Evolutionary conservation across 2,113 vertebrate genomes (phyloP).

Genomic region (Alligator mississippiensis): DNA sequence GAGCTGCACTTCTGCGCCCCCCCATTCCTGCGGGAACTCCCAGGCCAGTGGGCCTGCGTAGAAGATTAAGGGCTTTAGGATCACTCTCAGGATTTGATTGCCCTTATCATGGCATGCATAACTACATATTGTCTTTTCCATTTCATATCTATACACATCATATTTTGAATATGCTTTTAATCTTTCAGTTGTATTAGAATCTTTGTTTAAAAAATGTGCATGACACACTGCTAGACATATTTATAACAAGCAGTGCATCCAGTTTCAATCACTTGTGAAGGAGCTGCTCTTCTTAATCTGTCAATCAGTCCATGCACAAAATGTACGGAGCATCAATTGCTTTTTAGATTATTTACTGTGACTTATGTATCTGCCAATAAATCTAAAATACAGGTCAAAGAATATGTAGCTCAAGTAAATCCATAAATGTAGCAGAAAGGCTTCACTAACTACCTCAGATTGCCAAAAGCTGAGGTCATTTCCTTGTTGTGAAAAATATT

Average conservation of each 20-base stretch:
- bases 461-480: slow-evolving; percentile 82
- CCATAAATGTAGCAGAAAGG: slow-evolving; percentile 80
- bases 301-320: slow-evolving; percentile 73
- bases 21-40: background rate
- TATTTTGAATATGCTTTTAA: slow-evolving; percentile 26
- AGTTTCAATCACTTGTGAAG: slow-evolving; percentile 63
- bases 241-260: slow-evolving; percentile 66
- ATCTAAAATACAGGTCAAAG: slow-evolving; percentile 82
- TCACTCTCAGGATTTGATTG: slow-evolving; percentile 12
- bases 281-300: slow-evolving; percentile 60
- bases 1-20: background rate
- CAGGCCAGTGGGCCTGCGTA: background rate
- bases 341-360: slow-evolving; percentile 81
- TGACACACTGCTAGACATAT: slow-evolving; percentile 51
- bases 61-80: background rate
- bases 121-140: background rate
- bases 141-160: background rate
- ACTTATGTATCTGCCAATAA: slow-evolving; percentile 84
- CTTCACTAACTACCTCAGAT: slow-evolving; percentile 76
- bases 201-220: slow-evolving; percentile 65
- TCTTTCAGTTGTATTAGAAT: slow-evolving; percentile 23
- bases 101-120: background rate
- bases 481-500: slow-evolving; percentile 79
- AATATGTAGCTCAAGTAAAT: slow-evolving; percentile 81
- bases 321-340: slow-evolving; percentile 73